Conservation (phyloP, 2,888 invertebrate genomes). For the Sesamia inferens region DNA sequence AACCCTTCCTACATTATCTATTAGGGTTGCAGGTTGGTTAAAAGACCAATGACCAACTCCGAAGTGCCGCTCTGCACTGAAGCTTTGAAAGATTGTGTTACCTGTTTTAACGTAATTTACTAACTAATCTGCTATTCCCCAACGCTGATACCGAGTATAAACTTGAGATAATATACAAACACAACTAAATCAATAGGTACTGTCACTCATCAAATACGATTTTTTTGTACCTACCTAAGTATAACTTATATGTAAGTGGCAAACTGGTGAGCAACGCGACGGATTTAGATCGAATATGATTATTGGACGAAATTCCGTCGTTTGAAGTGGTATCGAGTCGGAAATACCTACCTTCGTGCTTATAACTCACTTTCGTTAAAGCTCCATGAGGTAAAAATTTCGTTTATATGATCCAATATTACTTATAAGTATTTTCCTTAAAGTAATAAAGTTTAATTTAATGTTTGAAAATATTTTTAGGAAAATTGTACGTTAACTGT, state of each 20-base stretch:
- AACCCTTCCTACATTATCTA: too few relatives aligned
- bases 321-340: conserved; percentile 16
- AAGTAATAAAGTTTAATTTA: conserved; percentile 3
- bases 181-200: neutral
- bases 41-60: too few relatives aligned
- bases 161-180: neutral
- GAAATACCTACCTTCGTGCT: neutral
- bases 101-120: neutral
- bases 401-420: neutral
- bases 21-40: too few relatives aligned
- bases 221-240: neutral
- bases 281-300: conserved; percentile 25
- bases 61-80: too few relatives aligned
- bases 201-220: neutral
- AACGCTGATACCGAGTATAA: neutral
- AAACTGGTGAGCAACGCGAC: neutral
- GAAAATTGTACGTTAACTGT: neutral
- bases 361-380: neutral
- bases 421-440: neutral
- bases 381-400: conserved; percentile 5
- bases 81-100: neutral
- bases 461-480: neutral
- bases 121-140: neutral
- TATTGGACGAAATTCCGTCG: conserved; percentile 17
- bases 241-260: neutral